phyloP scores from a whole-genome alignment of 2,888 invertebrate genomes.

The Branchipolynoe longqiensis region DNA sequence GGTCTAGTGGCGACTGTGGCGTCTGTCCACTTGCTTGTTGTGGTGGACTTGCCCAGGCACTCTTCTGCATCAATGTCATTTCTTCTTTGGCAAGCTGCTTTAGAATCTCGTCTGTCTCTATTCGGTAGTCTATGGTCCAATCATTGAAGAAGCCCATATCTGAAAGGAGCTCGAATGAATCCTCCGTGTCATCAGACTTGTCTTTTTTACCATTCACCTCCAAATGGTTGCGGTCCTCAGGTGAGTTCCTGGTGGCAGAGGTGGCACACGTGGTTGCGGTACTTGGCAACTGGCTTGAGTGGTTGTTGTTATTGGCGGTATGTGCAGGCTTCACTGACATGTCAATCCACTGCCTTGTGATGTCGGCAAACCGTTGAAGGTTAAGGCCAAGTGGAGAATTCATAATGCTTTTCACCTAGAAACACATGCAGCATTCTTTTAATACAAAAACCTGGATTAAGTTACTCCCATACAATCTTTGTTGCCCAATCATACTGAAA shows the following conservation, averaged over 20 bases:
- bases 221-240: not conserved
- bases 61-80: constrained; percentile 36
- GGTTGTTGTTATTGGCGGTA: not conserved
- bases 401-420: constrained; percentile 59
- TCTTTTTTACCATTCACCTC: not conserved
- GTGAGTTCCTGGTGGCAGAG: not conserved
- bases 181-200: not conserved
- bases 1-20: not conserved
- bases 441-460: too few relatives aligned
- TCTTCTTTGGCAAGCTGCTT: constrained; percentile 70
- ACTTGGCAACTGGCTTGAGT: not conserved
- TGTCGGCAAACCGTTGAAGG: constrained; percentile 46
- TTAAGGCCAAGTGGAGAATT: constrained; percentile 60
- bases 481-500: too few relatives aligned
- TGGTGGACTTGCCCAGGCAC: constrained; percentile 34
- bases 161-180: constrained; percentile 57
- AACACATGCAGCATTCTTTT: too few relatives aligned
- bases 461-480: too few relatives aligned
- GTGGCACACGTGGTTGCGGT: not conserved
- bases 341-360: constrained; percentile 18
- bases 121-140: constrained; percentile 68
- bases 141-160: constrained; percentile 67
- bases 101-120: constrained; percentile 73
- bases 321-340: not conserved
- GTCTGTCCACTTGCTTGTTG: not conserved